A percentile compares a stretch with the other conserved stretches of the same genome.
These are phyloP conservation scores for Dolichopus griseipennis DNA, from an alignment of 2,888 invertebrate species.

Conservation along the genomic window DNA sequence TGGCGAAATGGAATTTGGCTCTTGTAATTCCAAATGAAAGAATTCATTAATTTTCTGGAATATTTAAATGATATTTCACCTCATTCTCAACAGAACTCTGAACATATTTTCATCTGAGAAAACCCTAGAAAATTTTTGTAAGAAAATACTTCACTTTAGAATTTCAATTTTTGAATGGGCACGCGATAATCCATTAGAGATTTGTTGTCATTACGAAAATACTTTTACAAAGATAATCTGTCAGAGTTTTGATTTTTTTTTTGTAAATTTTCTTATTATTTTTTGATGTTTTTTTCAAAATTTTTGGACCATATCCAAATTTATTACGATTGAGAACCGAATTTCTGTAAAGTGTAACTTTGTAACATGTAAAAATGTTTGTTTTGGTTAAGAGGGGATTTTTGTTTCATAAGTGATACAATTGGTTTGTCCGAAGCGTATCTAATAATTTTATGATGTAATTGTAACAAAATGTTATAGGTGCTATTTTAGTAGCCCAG, in stretches of 20 bases:
- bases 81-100: too few relatives aligned
- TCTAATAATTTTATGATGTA: not conserved
- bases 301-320: not conserved
- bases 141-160: too few relatives aligned
- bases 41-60: too few relatives aligned
- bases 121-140: too few relatives aligned
- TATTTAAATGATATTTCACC: too few relatives aligned
- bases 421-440: too few relatives aligned
- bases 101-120: too few relatives aligned
- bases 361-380: not conserved
- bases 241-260: not conserved
- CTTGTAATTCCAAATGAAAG: too few relatives aligned
- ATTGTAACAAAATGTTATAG: not conserved
- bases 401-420: too few relatives aligned
- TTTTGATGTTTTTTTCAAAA: not conserved
- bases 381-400: too few relatives aligned
- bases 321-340: not conserved
- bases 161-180: not conserved
- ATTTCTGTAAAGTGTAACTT: not conserved
- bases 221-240: not conserved
- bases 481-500: not conserved
- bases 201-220: not conserved
- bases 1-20: too few relatives aligned
- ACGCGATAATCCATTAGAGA: not conserved
- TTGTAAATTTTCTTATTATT: not conserved